A percentile compares a stretch with the other conserved stretches of the same genome.
phyloP scores from a whole-genome alignment of 2,888 invertebrate genomes.

The Caenorhabditis macrosperma region DNA sequence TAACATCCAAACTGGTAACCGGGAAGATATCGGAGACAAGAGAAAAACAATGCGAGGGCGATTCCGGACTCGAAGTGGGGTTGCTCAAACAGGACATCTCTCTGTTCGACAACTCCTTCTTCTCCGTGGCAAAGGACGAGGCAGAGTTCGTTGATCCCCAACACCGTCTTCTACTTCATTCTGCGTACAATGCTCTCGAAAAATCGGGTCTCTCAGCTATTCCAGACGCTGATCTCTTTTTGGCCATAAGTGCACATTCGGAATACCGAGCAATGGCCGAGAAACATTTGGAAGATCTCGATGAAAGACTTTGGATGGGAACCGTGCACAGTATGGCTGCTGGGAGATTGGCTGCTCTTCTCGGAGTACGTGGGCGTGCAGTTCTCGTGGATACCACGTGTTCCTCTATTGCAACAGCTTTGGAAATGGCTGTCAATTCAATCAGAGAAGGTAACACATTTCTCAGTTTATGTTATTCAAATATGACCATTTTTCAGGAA shows the following conservation, averaged over 20 bases:
- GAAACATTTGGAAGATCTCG: constrained; percentile 51
- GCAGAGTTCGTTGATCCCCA: constrained; percentile 77
- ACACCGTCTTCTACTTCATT: constrained; percentile 83
- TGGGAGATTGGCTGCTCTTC: constrained; percentile 59
- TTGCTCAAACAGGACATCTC: constrained; percentile 60
- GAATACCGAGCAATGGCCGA: constrained; percentile 62
- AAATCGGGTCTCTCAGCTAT: constrained; percentile 60
- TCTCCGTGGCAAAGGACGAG: constrained; percentile 68
- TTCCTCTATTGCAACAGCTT: constrained; percentile 66
- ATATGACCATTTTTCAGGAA: constrained; percentile 49
- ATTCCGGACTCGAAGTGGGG: constrained; percentile 51
- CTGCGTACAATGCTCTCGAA: constrained; percentile 89
- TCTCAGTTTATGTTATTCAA: neutral
- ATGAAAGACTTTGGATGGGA: constrained; percentile 65
- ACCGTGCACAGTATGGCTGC: constrained; percentile 64
- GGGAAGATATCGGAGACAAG: constrained; percentile 43
- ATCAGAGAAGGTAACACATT: constrained; percentile 39
- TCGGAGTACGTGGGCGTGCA: constrained; percentile 65
- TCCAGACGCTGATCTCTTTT: constrained; percentile 52
- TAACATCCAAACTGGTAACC: constrained; percentile 57
- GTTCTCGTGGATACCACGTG: constrained; percentile 68
- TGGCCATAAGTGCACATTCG: constrained; percentile 62
- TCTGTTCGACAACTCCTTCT: constrained; percentile 65
- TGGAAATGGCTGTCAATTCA: constrained; percentile 63
- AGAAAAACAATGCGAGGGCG: constrained; percentile 56